Evolutionary conservation across 2,888 invertebrate species (phyloP).

Genomic region (Gymnoscelis rufifasciata): DNA sequence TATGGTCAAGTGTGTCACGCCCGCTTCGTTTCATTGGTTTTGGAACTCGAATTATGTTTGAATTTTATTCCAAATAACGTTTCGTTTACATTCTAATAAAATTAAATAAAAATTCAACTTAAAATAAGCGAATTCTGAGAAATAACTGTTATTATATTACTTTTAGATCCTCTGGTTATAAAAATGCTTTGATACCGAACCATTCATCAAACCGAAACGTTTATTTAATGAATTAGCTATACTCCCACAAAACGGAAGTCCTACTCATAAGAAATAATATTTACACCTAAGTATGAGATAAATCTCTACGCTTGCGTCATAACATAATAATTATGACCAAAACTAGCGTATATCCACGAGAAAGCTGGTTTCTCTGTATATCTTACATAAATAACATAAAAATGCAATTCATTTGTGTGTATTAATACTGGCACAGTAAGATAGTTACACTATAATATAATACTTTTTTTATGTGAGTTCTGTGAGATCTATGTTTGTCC

Average conservation of each 20-base stretch:
- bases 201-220: not conserved
- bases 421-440: too few relatives aligned
- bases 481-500: too few relatives aligned
- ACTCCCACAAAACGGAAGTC: not conserved
- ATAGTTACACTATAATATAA: too few relatives aligned
- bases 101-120: too few relatives aligned
- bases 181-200: too few relatives aligned
- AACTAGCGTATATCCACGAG: conserved; percentile 10
- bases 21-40: not conserved
- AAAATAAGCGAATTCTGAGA: too few relatives aligned
- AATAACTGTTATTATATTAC: too few relatives aligned
- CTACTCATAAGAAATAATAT: not conserved
- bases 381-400: conserved; percentile 27
- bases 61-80: too few relatives aligned
- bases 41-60: not conserved
- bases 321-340: conserved; percentile 14
- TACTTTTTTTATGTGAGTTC: too few relatives aligned
- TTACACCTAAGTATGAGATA: not conserved
- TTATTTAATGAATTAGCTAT: not conserved
- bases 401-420: conserved; percentile 22
- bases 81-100: too few relatives aligned
- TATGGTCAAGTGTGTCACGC: conserved; percentile 7
- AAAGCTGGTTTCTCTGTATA: conserved; percentile 24
- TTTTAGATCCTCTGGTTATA: too few relatives aligned
- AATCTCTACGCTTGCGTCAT: conserved; percentile 5